These are phyloP conservation scores for Brachypodius melanocephalos DNA, from an alignment of 2,113 vertebrate genomes.

Conservation along the genomic window DNA sequence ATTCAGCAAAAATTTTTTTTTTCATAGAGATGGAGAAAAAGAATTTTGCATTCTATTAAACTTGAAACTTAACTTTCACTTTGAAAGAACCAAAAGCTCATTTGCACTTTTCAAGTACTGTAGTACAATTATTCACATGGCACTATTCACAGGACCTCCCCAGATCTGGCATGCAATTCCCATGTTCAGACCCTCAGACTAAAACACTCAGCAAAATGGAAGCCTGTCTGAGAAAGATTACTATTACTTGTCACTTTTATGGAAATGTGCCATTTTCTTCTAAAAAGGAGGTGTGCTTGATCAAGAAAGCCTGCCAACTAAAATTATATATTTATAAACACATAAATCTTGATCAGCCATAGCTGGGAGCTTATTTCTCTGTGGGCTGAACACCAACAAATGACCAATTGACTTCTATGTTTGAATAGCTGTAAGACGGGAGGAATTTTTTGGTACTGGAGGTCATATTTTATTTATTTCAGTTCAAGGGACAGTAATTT, in stretches of 20 bases:
- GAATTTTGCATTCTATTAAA: not conserved
- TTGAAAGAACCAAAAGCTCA: not conserved
- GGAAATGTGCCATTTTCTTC: conserved; percentile 49
- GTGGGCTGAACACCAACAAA: conserved; percentile 16
- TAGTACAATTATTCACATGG: not conserved
- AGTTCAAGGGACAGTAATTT: conserved; percentile 43
- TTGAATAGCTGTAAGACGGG: conserved; percentile 21
- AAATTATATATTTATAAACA: conserved; percentile 48
- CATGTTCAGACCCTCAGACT: not conserved
- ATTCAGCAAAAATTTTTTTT: not conserved
- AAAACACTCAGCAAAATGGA: conserved; percentile 28
- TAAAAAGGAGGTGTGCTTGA: conserved; percentile 13
- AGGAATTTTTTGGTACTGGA: conserved; percentile 32
- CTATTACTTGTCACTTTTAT: conserved; percentile 37
- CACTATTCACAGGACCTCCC: not conserved
- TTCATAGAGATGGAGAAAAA: not conserved
- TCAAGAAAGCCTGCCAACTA: conserved; percentile 26
- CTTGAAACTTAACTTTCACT: not conserved
- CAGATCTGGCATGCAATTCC: not conserved
- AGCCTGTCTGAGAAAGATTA: conserved; percentile 34
- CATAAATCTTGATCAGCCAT: conserved; percentile 43
- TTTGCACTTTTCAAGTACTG: not conserved
- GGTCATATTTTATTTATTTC: conserved; percentile 55
- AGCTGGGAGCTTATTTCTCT: not conserved
- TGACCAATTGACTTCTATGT: conserved; percentile 28